Percentiles rank a stretch among this genome's conserved stretches.
Evolutionary conservation across 2,797 vertebrate species (phyloP).

Genomic region (Lithobates pipiens): DNA sequence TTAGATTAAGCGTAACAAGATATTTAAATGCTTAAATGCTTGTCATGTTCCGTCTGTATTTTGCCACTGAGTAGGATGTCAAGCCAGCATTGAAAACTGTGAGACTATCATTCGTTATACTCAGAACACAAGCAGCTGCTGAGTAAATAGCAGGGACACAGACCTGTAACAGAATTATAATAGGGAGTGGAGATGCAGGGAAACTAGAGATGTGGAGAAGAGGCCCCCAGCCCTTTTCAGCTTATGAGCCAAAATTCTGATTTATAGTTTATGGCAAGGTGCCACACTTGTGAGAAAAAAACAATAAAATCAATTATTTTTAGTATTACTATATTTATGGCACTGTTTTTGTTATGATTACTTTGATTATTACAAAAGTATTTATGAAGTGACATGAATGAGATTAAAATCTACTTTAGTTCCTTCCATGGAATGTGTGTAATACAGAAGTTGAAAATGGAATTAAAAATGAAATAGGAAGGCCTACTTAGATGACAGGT

Average conservation of each 20-base stretch:
- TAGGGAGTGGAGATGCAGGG: not conserved
- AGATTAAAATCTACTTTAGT: not conserved
- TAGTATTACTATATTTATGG: not conserved
- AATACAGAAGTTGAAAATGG: not conserved
- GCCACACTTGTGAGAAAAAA: not conserved
- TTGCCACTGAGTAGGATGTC: conserved; percentile 19
- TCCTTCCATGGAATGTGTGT: not conserved
- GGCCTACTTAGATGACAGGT: too few species aligned
- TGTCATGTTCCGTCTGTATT: conserved; percentile 1
- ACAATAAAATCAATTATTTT: not conserved
- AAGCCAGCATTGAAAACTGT: not conserved
- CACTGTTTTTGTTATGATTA: not conserved
- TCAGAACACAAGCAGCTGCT: conserved; percentile 4
- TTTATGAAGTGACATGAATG: not conserved
- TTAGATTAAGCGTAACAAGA: conserved; percentile 29
- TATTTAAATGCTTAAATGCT: conserved; percentile 25
- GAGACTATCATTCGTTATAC: not conserved
- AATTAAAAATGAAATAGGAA: not conserved
- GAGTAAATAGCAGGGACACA: not conserved
- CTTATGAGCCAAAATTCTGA: not conserved
- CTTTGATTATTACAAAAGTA: not conserved
- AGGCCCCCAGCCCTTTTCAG: not conserved
- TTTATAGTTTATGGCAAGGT: not conserved
- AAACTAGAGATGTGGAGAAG: not conserved
- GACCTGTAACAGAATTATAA: not conserved